Conservation (phyloP, 2,113 vertebrate genomes). For the Psettodes erumei region DNA sequence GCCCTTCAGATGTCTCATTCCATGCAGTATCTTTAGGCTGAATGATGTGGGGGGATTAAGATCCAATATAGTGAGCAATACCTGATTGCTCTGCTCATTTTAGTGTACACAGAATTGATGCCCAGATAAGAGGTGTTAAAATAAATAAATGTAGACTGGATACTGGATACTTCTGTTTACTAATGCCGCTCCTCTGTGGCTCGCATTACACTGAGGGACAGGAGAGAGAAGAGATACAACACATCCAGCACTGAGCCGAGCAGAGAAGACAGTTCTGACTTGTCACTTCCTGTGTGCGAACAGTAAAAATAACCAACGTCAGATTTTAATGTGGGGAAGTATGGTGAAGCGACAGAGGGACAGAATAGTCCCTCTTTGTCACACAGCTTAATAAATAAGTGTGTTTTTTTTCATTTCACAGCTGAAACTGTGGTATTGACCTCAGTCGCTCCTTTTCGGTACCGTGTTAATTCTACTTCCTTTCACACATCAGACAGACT, state of each 20-base stretch:
- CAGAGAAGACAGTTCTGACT: background rate
- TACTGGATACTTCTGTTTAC: background rate
- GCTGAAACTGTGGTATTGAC: background rate
- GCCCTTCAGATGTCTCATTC: constrained; percentile 19
- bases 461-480: constrained; percentile 45
- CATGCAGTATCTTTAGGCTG: constrained; percentile 10
- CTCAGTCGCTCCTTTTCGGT: constrained; percentile 17
- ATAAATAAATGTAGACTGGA: background rate
- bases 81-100: background rate
- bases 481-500: constrained; percentile 39
- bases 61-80: background rate
- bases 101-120: constrained; percentile 1
- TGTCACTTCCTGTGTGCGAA: constrained; percentile 38
- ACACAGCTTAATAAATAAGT: background rate
- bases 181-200: background rate
- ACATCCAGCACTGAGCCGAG: background rate
- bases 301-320: constrained; percentile 1
- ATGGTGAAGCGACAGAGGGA: background rate
- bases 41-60: background rate
- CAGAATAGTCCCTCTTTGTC: background rate
- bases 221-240: background rate
- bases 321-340: constrained; percentile 4
- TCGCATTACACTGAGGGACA: background rate
- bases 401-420: background rate
- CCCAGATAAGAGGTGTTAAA: background rate